phyloP scores from a whole-genome alignment of 2,888 invertebrate species.

The Plebejus anna region DNA sequence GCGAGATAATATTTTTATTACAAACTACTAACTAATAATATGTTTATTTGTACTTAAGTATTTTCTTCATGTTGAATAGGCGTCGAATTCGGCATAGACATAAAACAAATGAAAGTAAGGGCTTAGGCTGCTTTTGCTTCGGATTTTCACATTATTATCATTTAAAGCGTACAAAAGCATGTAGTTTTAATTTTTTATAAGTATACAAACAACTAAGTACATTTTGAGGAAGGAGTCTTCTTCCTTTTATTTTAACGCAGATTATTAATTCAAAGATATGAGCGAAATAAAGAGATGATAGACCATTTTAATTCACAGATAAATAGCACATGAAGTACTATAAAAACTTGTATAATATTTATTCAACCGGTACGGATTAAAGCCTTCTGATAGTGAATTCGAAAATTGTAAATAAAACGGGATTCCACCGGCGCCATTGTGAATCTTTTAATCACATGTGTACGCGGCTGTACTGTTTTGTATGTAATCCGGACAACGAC shows the following conservation, averaged over 20 bases:
- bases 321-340: neutral
- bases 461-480: constrained; percentile 20
- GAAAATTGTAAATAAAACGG: constrained; percentile 15
- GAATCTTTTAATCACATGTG: constrained; percentile 18
- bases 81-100: too few species aligned
- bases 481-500: constrained; percentile 24
- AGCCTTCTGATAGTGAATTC: neutral
- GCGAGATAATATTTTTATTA: neutral
- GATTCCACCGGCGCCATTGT: constrained; percentile 10
- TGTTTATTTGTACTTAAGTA: too few species aligned
- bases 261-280: neutral
- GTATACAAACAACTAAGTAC: too few species aligned
- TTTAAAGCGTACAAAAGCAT: too few species aligned
- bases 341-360: neutral
- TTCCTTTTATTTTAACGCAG: neutral
- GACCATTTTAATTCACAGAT: neutral
- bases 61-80: too few species aligned
- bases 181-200: too few species aligned
- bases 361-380: neutral
- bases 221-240: too few species aligned
- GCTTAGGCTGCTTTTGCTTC: too few species aligned
- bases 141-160: too few species aligned
- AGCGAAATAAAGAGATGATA: neutral
- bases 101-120: too few species aligned
- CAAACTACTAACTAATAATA: neutral